Percentiles rank a stretch among this genome's conserved stretches.
These are phyloP conservation scores for Coelopa frigida DNA, from an alignment of 1,140 invertebrate species.

Conservation along the genomic window DNA sequence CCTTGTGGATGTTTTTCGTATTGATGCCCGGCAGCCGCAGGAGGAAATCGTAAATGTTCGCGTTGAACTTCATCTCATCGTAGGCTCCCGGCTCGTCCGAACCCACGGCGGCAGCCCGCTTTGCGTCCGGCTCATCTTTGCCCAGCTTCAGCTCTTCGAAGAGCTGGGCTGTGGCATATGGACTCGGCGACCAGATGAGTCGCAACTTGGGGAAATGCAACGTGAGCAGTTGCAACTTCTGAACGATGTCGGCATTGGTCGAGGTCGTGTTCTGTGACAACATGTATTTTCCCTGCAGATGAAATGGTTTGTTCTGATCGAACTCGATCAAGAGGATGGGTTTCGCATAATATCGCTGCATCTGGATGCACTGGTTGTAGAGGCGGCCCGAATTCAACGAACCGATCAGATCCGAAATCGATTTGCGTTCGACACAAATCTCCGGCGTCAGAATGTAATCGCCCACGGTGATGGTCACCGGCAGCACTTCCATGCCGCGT, in stretches of 20 bases:
- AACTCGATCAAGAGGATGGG: conserved; percentile 96
- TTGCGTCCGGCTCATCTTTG: conserved; percentile 66
- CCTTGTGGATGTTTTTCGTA: conserved; percentile 71
- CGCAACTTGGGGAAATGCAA: conserved; percentile 89
- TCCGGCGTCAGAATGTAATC: conserved; percentile 97
- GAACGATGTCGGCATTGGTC: conserved; percentile 67
- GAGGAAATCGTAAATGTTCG: conserved; percentile 75
- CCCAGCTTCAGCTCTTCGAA: conserved; percentile 86
- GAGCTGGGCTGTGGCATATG: conserved; percentile 89
- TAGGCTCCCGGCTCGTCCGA: conserved; percentile 52
- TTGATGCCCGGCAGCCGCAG: conserved; percentile 84
- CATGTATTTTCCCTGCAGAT: conserved; percentile 75
- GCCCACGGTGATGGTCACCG: conserved; percentile 82
- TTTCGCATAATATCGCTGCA: conserved; percentile 80
- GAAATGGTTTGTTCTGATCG: conserved; percentile 88
- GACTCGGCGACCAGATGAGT: conserved; percentile 91
- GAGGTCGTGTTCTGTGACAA: conserved; percentile 56
- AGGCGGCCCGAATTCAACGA: conserved; percentile 91
- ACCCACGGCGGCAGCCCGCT: conserved; percentile 59
- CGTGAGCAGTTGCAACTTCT: conserved; percentile 84
- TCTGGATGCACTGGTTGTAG: conserved; percentile 88
- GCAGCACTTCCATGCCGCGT: conserved; percentile 87
- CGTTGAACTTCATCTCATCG: conserved; percentile 62
- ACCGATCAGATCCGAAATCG: conserved; percentile 93
- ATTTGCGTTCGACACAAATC: conserved; percentile 95